A percentile compares a stretch with the other conserved stretches of the same genome.
These are phyloP conservation scores for Drosophila infuscata DNA, from an alignment of 2,888 invertebrate species.

Conservation along the genomic window DNA sequence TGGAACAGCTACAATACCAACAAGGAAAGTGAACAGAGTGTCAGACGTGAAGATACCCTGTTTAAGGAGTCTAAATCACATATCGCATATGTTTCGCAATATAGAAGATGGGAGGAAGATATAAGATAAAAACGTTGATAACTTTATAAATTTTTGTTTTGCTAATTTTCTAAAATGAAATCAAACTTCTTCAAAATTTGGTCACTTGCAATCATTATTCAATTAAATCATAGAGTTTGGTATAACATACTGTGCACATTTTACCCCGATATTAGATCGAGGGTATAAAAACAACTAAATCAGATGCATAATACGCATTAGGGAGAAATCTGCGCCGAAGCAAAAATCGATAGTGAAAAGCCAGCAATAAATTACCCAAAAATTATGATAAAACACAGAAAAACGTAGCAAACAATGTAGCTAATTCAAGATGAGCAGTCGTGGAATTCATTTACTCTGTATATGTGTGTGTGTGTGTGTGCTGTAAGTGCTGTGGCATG, in stretches of 20 bases:
- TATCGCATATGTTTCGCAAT: background rate
- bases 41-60: background rate
- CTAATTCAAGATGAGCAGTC: conserved; percentile 15
- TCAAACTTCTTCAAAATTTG: background rate
- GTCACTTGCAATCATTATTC: background rate
- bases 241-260: background rate
- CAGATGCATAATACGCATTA: conserved; percentile 60
- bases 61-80: background rate
- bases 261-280: background rate
- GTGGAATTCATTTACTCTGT: conserved; percentile 5
- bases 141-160: background rate
- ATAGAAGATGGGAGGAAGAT: background rate
- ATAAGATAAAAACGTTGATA: background rate
- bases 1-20: background rate
- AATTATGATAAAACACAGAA: conserved; percentile 51
- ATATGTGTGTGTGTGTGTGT: conserved; percentile 5
- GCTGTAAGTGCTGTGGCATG: background rate
- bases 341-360: conserved; percentile 64
- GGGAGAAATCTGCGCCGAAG: conserved; percentile 41
- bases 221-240: background rate
- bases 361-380: conserved; percentile 56
- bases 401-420: conserved; percentile 39
- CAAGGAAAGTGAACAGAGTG: too few relatives aligned
- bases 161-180: background rate
- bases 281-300: conserved; percentile 47